Percentiles rank a stretch among this genome's conserved stretches.
Conservation (phyloP, 2,888 invertebrate species). For the Meganola albula region DNA sequence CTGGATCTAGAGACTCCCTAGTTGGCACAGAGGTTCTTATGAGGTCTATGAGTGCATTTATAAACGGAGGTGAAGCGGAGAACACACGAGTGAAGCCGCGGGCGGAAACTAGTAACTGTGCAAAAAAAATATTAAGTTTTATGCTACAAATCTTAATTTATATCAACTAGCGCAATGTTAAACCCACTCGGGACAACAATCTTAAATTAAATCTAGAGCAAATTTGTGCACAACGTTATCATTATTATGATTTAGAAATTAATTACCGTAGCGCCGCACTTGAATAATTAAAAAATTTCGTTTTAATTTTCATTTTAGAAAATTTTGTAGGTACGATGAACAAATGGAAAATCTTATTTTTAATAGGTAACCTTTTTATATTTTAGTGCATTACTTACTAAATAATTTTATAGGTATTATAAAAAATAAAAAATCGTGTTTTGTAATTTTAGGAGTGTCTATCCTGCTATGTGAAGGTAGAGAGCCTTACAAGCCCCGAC, state of each 20-base stretch:
- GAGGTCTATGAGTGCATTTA: no score
- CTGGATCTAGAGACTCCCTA: no score
- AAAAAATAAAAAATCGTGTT: constrained; percentile 5
- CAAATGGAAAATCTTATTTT: constrained; percentile 35
- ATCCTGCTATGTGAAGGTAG: constrained; percentile 31
- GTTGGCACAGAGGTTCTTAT: no score
- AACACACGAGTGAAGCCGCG: no score
- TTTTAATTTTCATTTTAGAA: constrained; percentile 18
- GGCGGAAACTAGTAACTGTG: no score
- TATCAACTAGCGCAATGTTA: no score
- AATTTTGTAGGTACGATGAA: constrained; percentile 31
- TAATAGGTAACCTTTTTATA: constrained; percentile 29
- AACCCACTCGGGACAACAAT: background rate
- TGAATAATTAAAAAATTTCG: constrained; percentile 21
- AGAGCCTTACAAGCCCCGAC: constrained; percentile 44
- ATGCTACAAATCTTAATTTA: no score
- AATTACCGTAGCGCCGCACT: constrained; percentile 26
- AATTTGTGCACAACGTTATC: constrained; percentile 12
- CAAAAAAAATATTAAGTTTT: no score
- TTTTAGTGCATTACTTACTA: constrained; percentile 2
- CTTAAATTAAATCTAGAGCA: constrained; percentile 4
- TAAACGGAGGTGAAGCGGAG: no score
- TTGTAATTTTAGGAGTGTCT: constrained; percentile 24
- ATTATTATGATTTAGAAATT: constrained; percentile 24
- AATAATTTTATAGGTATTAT: background rate